Percentiles rank a stretch among this genome's conserved stretches.
phyloP scores from a whole-genome alignment of 2,888 invertebrate genomes.

The Eupithecia subfuscata region DNA sequence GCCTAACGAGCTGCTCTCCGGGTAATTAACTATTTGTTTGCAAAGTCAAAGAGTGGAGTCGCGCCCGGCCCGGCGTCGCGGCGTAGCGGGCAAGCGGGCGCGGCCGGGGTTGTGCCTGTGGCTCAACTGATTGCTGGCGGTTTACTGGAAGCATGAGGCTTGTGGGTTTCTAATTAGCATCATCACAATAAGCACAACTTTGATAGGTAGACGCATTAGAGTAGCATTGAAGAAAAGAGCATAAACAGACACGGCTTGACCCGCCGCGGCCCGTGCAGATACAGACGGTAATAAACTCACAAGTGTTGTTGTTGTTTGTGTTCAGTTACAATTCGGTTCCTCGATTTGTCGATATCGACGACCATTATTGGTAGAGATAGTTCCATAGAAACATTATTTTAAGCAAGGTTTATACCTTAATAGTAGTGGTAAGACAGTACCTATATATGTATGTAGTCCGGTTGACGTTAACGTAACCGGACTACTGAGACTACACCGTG shows the following conservation, averaged over 20 bases:
- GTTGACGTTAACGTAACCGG: too few species aligned
- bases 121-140: not conserved
- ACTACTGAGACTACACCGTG: too few species aligned
- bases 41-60: constrained; percentile 74
- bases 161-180: not conserved
- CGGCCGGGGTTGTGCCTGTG: not conserved
- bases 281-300: not conserved
- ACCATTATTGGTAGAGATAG: not conserved
- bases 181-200: not conserved
- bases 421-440: not conserved
- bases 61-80: constrained; percentile 48
- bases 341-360: not conserved
- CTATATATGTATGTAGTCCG: too few species aligned
- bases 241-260: not conserved
- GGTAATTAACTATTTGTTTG: constrained; percentile 81
- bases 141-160: not conserved
- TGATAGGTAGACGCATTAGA: not conserved
- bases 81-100: constrained; percentile 39
- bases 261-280: not conserved
- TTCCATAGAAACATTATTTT: not conserved
- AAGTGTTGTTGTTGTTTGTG: too few species aligned
- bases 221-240: not conserved
- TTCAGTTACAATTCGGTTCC: not conserved
- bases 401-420: not conserved
- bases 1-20: constrained; percentile 78